Evolutionary conservation across 2,888 invertebrate genomes (phyloP).

Genomic region (Diploptera punctata): DNA sequence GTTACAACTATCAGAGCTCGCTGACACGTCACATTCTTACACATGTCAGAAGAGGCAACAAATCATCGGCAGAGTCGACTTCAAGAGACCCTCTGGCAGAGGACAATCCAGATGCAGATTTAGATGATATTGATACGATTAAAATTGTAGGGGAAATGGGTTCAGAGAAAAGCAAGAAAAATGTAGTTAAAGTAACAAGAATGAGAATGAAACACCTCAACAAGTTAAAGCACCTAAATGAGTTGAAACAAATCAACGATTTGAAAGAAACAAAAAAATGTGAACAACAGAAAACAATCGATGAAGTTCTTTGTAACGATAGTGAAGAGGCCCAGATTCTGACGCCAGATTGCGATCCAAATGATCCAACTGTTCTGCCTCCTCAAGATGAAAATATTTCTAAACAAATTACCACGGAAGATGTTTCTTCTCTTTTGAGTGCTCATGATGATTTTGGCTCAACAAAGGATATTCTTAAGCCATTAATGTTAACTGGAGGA

Average conservation of each 20-base stretch:
- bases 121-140: neutral
- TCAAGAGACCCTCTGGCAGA: neutral
- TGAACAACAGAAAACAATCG: neutral
- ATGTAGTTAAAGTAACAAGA: slow-evolving; percentile 9
- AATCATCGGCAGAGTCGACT: neutral
- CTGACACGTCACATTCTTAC: slow-evolving; percentile 38
- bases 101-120: neutral
- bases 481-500: neutral
- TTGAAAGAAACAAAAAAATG: neutral
- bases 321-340: too few species aligned
- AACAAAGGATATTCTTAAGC: slow-evolving; percentile 15
- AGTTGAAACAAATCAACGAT: neutral
- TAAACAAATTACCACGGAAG: slow-evolving; percentile 8
- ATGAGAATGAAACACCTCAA: neutral
- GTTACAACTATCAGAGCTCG: slow-evolving; percentile 37
- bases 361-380: slow-evolving; percentile 17
- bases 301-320: too few species aligned
- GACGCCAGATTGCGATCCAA: neutral
- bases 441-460: slow-evolving; percentile 9
- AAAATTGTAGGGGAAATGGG: neutral
- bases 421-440: neutral
- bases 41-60: slow-evolving; percentile 23
- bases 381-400: neutral
- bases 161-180: neutral
- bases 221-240: neutral